Conservation (phyloP, 2,888 invertebrate species). For the Atrina japonica region DNA sequence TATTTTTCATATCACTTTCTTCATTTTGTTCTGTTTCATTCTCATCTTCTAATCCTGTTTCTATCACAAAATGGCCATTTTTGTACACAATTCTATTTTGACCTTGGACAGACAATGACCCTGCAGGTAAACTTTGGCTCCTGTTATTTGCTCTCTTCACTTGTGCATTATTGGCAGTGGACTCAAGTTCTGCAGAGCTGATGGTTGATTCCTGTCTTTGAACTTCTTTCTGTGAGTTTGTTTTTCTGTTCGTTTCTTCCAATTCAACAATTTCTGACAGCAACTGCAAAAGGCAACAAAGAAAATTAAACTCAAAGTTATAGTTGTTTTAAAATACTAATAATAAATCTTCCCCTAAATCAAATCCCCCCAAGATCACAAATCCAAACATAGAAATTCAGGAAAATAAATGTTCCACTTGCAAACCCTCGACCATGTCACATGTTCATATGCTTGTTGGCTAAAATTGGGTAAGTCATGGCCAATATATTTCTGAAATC, state of each 20-base stretch:
- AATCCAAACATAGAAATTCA: too few relatives aligned
- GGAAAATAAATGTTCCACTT: too few relatives aligned
- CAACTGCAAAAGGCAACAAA: constrained; percentile 59
- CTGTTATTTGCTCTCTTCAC: constrained; percentile 29
- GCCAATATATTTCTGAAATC: too few relatives aligned
- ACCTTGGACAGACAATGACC: constrained; percentile 51
- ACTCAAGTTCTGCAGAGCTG: constrained; percentile 18
- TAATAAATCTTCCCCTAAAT: too few relatives aligned
- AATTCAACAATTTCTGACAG: constrained; percentile 74
- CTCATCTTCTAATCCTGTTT: constrained; percentile 50
- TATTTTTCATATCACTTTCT: background rate
- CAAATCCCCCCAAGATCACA: constrained; percentile 1
- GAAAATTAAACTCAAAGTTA: background rate
- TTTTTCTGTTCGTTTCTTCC: constrained; percentile 54
- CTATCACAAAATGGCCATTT: constrained; percentile 63
- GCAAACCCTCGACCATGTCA: too few relatives aligned
- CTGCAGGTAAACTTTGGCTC: constrained; percentile 60
- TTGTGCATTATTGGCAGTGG: background rate
- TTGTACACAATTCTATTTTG: constrained; percentile 59
- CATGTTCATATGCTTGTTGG: too few relatives aligned
- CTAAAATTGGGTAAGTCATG: too few relatives aligned
- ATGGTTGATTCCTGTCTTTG: constrained; percentile 15
- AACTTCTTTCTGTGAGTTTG: constrained; percentile 21
- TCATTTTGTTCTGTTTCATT: background rate
- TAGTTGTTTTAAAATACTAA: too few relatives aligned